Percentiles rank a stretch among this genome's conserved stretches.
These are phyloP conservation scores for Pangasius mekongensis DNA, from an alignment of 2,797 vertebrate species.

Conservation along the genomic window DNA sequence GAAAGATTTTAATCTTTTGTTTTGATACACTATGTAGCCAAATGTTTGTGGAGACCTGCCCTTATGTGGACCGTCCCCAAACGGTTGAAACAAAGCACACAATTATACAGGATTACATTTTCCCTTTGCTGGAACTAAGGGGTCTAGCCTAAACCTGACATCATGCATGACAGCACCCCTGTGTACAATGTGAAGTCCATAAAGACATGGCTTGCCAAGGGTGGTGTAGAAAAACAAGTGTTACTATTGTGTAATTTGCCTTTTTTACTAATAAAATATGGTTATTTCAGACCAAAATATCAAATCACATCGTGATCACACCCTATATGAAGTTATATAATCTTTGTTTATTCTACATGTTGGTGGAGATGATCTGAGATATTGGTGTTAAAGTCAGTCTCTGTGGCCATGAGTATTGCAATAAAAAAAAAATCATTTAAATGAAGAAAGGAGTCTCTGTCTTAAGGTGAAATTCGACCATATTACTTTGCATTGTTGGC, in stretches of 20 bases:
- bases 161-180: too few species aligned
- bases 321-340: not conserved
- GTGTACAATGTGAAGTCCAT: too few species aligned
- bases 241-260: not conserved
- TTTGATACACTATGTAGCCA: too few species aligned
- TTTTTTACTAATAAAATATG: not conserved
- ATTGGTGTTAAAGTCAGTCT: not conserved
- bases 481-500: not conserved
- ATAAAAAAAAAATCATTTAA: not conserved
- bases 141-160: too few species aligned
- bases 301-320: not conserved
- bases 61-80: too few species aligned
- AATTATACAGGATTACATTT: too few species aligned
- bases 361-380: not conserved
- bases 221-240: not conserved
- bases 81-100: too few species aligned
- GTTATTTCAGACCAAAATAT: not conserved
- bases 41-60: too few species aligned
- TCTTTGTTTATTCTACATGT: not conserved
- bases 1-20: too few species aligned
- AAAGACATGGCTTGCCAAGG: too few species aligned
- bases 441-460: not conserved
- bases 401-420: not conserved
- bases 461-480: not conserved
- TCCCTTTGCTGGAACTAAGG: too few species aligned